phyloP scores from a whole-genome alignment of 2,888 invertebrate genomes.

The Pristionchus mayeri region DNA sequence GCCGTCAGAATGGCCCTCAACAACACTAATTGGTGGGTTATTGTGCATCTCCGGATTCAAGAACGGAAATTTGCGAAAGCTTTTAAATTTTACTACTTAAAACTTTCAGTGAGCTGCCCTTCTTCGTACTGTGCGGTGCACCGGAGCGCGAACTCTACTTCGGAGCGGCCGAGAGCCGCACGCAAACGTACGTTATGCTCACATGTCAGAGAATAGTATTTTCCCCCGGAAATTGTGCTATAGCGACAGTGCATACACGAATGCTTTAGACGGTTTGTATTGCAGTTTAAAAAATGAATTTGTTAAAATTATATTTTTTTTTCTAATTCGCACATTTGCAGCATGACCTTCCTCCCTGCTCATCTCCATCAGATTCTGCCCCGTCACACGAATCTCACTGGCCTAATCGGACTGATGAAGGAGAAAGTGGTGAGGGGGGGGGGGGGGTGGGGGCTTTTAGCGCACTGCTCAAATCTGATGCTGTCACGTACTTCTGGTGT shows the following conservation, averaged over 20 bases:
- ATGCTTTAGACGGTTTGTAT: too few species aligned
- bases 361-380: conserved; percentile 87
- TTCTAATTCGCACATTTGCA: conserved; percentile 3
- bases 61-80: not conserved
- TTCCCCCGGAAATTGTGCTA: too few species aligned
- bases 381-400: conserved; percentile 86
- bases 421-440: conserved; percentile 83
- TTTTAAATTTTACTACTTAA: too few species aligned
- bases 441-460: too few species aligned
- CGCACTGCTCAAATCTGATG: too few species aligned
- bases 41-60: not conserved
- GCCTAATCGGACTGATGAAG: conserved; percentile 89
- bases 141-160: conserved; percentile 47
- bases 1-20: conserved; percentile 45
- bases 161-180: conserved; percentile 32
- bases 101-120: conserved; percentile 37
- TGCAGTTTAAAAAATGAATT: too few species aligned
- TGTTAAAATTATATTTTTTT: too few species aligned
- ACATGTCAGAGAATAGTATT: too few species aligned
- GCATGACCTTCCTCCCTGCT: conserved; percentile 84
- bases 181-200: not conserved
- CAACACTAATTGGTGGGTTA: conserved; percentile 47
- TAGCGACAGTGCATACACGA: too few species aligned
- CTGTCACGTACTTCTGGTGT: too few species aligned
- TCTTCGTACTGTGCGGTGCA: conserved; percentile 48